A percentile compares a stretch with the other conserved stretches of the same genome.
These are phyloP conservation scores for Phyto melanocephala DNA, from an alignment of 2,888 invertebrate genomes.

Conservation along the genomic window DNA sequence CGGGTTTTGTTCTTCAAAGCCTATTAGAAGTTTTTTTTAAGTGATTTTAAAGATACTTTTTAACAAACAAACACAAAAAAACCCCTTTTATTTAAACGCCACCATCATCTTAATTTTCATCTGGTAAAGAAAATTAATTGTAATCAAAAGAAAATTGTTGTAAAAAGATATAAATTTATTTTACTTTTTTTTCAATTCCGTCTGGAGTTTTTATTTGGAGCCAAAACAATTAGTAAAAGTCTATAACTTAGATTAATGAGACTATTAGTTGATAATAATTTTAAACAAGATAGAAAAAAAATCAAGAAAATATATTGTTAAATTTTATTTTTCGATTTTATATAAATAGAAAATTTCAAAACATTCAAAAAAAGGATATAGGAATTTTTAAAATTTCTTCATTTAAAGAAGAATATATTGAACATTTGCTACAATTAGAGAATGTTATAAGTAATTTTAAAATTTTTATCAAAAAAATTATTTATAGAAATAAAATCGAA, in stretches of 20 bases:
- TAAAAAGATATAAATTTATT: constrained; percentile 37
- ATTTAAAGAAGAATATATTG: no score
- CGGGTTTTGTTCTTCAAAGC: not conserved
- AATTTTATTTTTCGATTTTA: not conserved
- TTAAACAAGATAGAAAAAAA: constrained; percentile 19
- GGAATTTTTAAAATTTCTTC: no score
- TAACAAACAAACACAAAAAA: not conserved
- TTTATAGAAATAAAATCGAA: no score
- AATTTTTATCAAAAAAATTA: no score
- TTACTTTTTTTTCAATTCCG: not conserved
- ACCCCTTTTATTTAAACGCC: constrained; percentile 47
- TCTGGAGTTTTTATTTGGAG: constrained; percentile 70
- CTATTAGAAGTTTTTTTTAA: constrained; percentile 52
- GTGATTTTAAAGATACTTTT: constrained; percentile 53
- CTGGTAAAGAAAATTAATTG: constrained; percentile 51
- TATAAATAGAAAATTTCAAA: no score
- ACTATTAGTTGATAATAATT: constrained; percentile 44
- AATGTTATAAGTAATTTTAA: no score
- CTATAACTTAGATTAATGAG: constrained; percentile 67
- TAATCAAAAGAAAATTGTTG: constrained; percentile 36
- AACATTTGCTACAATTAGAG: no score
- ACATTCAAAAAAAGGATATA: no score
- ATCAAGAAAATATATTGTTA: not conserved
- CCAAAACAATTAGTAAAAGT: constrained; percentile 76
- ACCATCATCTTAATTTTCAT: constrained; percentile 40